These are phyloP conservation scores for Drosophila nigritarsus DNA, from an alignment of 2,888 invertebrate species.

Conservation along the genomic window DNA sequence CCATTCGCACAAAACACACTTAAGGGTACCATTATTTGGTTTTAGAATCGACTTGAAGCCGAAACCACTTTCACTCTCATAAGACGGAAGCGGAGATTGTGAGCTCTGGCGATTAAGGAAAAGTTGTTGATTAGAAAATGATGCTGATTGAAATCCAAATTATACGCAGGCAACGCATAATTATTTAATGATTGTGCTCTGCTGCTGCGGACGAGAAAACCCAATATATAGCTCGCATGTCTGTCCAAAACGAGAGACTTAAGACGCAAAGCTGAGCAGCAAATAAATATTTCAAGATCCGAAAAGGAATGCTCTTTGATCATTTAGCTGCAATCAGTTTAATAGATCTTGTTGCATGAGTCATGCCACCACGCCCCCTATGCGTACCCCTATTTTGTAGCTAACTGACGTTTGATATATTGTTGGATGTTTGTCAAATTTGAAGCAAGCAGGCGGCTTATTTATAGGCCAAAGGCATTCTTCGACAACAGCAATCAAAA, in stretches of 20 bases:
- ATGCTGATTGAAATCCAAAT: slow-evolving; percentile 51
- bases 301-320: slow-evolving; percentile 13
- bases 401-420: slow-evolving; percentile 64
- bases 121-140: slow-evolving; percentile 71
- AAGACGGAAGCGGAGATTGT: slow-evolving; percentile 35
- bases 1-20: slow-evolving; percentile 40
- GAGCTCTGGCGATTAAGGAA: slow-evolving; percentile 52
- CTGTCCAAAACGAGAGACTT: slow-evolving; percentile 36
- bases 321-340: slow-evolving; percentile 42
- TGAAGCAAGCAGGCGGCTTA: slow-evolving; percentile 26
- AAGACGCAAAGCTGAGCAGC: slow-evolving; percentile 42
- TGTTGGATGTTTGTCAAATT: slow-evolving; percentile 58
- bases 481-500: slow-evolving; percentile 27
- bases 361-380: slow-evolving; percentile 48
- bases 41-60: slow-evolving; percentile 61
- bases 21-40: slow-evolving; percentile 59
- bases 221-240: slow-evolving; percentile 26
- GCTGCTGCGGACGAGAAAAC: slow-evolving; percentile 19
- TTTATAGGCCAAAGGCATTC: slow-evolving; percentile 8
- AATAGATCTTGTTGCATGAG: slow-evolving; percentile 43
- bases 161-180: slow-evolving; percentile 47
- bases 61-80: slow-evolving; percentile 63
- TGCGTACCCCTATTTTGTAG: slow-evolving; percentile 20
- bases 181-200: slow-evolving; percentile 51
- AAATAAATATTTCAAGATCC: slow-evolving; percentile 1